Evolutionary conservation across 2,113 vertebrate species (phyloP).

Genomic region (Percopsis transmontana): DNA sequence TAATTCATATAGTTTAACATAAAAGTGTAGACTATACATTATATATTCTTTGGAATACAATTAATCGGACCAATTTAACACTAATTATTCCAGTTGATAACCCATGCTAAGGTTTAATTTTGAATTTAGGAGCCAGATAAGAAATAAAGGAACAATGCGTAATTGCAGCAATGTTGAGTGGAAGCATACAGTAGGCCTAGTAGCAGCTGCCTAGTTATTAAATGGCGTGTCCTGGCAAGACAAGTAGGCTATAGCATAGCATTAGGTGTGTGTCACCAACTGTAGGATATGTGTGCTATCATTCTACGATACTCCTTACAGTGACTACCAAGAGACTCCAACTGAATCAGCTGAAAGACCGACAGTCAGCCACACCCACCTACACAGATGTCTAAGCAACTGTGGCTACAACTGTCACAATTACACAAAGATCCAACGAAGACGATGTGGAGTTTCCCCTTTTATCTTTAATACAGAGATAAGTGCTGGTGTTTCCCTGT

Average conservation of each 20-base stretch:
- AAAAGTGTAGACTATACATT: too few species aligned
- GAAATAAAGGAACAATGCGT: conserved; percentile 1
- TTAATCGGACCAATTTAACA: too few species aligned
- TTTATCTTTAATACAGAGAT: conserved; percentile 29
- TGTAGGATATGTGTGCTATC: neutral
- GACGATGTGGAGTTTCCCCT: conserved; percentile 22
- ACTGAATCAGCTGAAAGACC: neutral
- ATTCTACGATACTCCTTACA: neutral
- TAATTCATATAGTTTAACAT: too few species aligned
- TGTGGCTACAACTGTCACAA: too few species aligned
- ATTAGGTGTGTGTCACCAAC: conserved; percentile 17
- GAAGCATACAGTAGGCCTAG: conserved; percentile 1
- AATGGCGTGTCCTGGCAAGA: conserved; percentile 50
- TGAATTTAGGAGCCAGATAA: neutral
- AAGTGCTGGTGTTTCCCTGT: conserved; percentile 10
- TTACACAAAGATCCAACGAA: too few species aligned
- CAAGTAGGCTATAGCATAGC: conserved; percentile 23
- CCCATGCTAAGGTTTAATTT: too few species aligned
- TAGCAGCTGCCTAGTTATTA: conserved; percentile 36
- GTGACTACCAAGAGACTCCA: too few species aligned
- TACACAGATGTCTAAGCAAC: conserved; percentile 58
- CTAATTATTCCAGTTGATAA: too few species aligned
- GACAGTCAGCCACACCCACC: conserved; percentile 18
- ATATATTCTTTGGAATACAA: too few species aligned
- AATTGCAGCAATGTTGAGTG: neutral